These are phyloP conservation scores for Cephus pulcher DNA, from an alignment of 2,888 invertebrate species.

Conservation along the genomic window DNA sequence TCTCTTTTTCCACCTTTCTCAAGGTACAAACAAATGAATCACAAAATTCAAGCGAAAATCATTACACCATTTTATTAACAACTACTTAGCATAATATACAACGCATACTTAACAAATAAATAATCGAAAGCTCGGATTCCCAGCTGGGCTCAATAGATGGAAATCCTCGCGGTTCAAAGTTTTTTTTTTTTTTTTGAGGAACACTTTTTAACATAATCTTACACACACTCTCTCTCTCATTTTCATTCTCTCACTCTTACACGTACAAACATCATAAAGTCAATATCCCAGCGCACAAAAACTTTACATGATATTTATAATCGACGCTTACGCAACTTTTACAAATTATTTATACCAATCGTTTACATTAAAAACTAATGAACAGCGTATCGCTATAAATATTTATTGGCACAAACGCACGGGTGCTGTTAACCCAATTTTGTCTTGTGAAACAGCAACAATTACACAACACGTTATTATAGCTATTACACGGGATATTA, in stretches of 20 bases:
- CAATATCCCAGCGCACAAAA: neutral
- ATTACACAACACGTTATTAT: slow-evolving; percentile 1
- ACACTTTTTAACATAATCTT: neutral
- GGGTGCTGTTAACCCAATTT: neutral
- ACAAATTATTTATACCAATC: neutral
- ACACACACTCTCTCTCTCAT: too few relatives aligned
- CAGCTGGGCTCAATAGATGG: slow-evolving; percentile 34
- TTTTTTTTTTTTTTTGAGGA: neutral
- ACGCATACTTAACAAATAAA: neutral
- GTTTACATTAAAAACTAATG: neutral
- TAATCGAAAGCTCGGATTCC: slow-evolving; percentile 23
- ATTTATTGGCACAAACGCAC: neutral
- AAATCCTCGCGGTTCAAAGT: slow-evolving; percentile 20
- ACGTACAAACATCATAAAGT: neutral
- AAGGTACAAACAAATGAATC: neutral
- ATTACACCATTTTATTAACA: neutral
- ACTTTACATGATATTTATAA: neutral
- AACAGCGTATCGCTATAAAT: neutral
- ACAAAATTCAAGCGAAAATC: neutral
- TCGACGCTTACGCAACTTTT: neutral
- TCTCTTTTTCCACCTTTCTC: too few relatives aligned
- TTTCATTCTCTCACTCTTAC: too few relatives aligned
- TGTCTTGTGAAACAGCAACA: neutral
- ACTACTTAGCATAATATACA: neutral
- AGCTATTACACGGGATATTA: neutral